A percentile compares a stretch with the other conserved stretches of the same genome.
Evolutionary conservation across 2,113 vertebrate genomes (phyloP).

Genomic region (Daubentonia madagascariensis): DNA sequence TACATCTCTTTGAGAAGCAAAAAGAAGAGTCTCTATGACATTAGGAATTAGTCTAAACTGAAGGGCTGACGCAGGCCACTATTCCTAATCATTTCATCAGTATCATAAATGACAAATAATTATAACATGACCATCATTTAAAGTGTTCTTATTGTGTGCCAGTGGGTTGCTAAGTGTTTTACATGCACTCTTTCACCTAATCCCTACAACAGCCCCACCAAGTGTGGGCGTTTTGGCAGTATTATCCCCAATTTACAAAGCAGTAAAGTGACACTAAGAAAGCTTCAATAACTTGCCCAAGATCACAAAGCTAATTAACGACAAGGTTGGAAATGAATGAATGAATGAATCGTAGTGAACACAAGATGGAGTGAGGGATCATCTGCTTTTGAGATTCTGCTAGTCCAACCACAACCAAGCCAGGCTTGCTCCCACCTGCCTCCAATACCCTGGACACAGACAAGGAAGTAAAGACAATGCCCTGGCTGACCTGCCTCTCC

Average conservation of each 20-base stretch:
- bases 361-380: not conserved
- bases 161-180: no score
- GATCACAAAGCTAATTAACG: not conserved
- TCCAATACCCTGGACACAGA: fast-evolving
- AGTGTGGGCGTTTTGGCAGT: fast-evolving
- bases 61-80: not conserved
- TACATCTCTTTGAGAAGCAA: not conserved
- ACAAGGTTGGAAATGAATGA: not conserved
- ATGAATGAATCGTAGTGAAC: not conserved
- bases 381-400: no score
- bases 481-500: fast-evolving
- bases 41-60: not conserved
- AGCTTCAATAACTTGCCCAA: not conserved
- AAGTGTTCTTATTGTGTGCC: not conserved
- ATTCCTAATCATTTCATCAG: not conserved
- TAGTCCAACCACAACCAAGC: not conserved
- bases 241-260: not conserved
- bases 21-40: not conserved
- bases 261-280: not conserved
- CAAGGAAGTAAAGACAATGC: fast-evolving
- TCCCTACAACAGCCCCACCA: not conserved
- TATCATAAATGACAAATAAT: not conserved
- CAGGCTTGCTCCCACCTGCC: no score
- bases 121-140: fast-evolving
- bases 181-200: fast-evolving